phyloP scores from a whole-genome alignment of 2,888 invertebrate genomes.

The Chouioia cunea region DNA sequence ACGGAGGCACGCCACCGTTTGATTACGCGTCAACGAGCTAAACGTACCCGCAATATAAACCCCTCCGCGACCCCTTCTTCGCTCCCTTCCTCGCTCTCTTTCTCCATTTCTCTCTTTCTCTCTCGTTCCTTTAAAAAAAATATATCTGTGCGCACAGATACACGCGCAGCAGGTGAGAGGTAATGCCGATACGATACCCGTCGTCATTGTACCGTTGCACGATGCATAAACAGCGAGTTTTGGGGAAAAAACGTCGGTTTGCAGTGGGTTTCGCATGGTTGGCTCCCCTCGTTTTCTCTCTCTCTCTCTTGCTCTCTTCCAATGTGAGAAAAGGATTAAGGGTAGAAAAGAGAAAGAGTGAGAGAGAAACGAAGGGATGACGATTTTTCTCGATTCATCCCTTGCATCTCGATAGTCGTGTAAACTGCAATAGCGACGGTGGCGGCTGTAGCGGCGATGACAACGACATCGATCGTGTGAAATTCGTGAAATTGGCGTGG shows the following conservation, averaged over 20 bases:
- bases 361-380: constrained; percentile 31
- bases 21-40: constrained; percentile 67
- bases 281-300: constrained; percentile 35
- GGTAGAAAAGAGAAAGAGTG: constrained; percentile 30
- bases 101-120: constrained; percentile 42
- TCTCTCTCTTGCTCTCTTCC: constrained; percentile 1
- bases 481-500: constrained; percentile 38
- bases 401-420: constrained; percentile 28
- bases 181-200: constrained; percentile 58
- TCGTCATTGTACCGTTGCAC: neutral
- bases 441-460: neutral
- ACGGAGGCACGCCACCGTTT: constrained; percentile 64
- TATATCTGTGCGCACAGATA: constrained; percentile 40
- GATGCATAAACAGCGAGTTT: constrained; percentile 53
- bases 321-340: constrained; percentile 66
- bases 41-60: constrained; percentile 54
- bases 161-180: constrained; percentile 59
- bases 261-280: constrained; percentile 42
- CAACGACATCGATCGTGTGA: constrained; percentile 39
- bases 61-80: constrained; percentile 44
- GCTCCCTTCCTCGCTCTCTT: constrained; percentile 47
- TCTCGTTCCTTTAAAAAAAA: constrained; percentile 52
- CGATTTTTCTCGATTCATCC: constrained; percentile 47
- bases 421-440: neutral
- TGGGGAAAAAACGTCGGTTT: constrained; percentile 53